Conservation (phyloP, 2,888 invertebrate genomes). For the Cerceris rybyensis region DNA sequence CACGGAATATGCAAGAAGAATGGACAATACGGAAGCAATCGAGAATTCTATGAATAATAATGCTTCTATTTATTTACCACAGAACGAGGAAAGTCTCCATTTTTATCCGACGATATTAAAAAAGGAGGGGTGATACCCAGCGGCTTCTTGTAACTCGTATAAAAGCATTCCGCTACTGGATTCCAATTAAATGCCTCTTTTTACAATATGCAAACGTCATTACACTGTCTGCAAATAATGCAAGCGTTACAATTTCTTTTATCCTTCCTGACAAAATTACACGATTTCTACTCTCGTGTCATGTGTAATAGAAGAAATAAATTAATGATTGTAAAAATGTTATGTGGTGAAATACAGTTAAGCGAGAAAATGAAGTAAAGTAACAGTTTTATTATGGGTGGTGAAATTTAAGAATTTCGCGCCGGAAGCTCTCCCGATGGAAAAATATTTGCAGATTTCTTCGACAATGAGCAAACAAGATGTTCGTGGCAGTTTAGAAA, state of each 20-base stretch:
- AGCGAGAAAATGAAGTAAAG: too few species aligned
- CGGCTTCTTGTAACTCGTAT: conserved; percentile 13
- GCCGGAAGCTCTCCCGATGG: conserved; percentile 12
- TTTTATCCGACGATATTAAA: conserved; percentile 31
- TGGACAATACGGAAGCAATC: conserved; percentile 50
- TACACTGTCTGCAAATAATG: conserved; percentile 9
- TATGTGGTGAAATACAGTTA: too few species aligned
- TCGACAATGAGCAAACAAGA: conserved; percentile 16
- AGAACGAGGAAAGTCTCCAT: conserved; percentile 31
- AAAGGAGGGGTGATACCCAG: conserved; percentile 10
- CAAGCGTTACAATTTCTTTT: conserved; percentile 10
- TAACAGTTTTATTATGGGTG: too few species aligned
- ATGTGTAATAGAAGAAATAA: too few species aligned
- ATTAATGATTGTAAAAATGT: too few species aligned
- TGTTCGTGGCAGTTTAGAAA: conserved; percentile 8
- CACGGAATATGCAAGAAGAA: conserved; percentile 38
- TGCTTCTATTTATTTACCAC: conserved; percentile 53
- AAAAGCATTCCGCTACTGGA: conserved; percentile 7
- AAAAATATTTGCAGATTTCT: conserved; percentile 38
- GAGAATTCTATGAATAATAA: conserved; percentile 65
- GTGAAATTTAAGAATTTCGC: conserved; percentile 6
- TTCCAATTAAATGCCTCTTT: conserved; percentile 25
- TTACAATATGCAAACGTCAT: background rate
- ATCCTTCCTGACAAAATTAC: background rate
- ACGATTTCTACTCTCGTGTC: too few species aligned